Evolutionary conservation across 2,113 vertebrate species (phyloP).

Genomic region (Oncorhynchus nerka): DNA sequence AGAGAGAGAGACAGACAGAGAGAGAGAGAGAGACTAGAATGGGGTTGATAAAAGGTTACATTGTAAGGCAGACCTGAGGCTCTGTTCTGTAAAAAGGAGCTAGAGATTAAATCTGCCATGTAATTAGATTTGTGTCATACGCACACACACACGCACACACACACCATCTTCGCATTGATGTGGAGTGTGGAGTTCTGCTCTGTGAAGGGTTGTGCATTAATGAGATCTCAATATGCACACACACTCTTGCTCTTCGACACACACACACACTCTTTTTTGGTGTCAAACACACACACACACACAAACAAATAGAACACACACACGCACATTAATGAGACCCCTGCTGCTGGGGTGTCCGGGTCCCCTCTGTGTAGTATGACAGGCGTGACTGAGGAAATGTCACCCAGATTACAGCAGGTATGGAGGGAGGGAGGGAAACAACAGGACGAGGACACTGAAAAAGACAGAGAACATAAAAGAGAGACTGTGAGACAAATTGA

Average conservation of each 20-base stretch:
- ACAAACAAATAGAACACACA: neutral
- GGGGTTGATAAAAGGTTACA: neutral
- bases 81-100: too few species aligned
- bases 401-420: conserved; percentile 57
- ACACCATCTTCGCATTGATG: neutral
- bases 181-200: conserved; percentile 19
- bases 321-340: conserved; percentile 32
- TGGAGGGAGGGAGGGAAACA: neutral
- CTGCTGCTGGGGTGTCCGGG: conserved; percentile 7
- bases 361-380: conserved; percentile 35
- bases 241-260: too few species aligned
- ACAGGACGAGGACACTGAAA: conserved; percentile 9
- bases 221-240: conserved; percentile 30
- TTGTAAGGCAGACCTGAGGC: too few species aligned
- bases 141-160: conserved; percentile 21
- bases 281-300: neutral
- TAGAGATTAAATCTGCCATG: neutral
- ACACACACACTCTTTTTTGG: neutral
- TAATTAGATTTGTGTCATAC: conserved; percentile 14
- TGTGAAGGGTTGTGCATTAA: conserved; percentile 48
- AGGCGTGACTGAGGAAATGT: conserved; percentile 67
- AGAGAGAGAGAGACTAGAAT: neutral
- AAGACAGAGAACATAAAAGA: conserved; percentile 8
- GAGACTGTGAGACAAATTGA: neutral
- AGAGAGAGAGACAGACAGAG: neutral